Conservation (phyloP, 2,113 vertebrate species). For the Tragelaphus strepsiceros region DNA sequence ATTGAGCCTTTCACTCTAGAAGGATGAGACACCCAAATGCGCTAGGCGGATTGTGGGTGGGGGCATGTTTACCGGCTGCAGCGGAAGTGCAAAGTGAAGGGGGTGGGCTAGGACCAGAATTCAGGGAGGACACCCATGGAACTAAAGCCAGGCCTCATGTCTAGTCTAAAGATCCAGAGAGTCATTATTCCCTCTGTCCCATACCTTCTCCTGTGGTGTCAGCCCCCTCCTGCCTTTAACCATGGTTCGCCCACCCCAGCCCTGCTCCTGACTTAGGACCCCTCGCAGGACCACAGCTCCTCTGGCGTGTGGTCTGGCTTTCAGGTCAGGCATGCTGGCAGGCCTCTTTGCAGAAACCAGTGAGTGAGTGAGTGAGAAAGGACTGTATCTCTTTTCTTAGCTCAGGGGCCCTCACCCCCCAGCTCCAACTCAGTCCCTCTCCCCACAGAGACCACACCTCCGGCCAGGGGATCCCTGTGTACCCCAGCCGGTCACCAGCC, state of each 20-base stretch:
- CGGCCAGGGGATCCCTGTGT: background rate
- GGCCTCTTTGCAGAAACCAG: background rate
- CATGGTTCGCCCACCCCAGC: background rate
- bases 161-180: background rate
- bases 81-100: background rate
- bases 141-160: background rate
- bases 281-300: background rate
- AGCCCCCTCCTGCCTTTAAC: background rate
- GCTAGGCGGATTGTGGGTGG: background rate
- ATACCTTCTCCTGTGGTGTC: background rate
- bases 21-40: background rate
- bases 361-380: background rate
- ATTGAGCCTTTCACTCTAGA: background rate
- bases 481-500: background rate
- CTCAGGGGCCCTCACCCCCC: background rate
- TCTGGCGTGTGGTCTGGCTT: background rate
- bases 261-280: background rate
- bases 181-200: no score
- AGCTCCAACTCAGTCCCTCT: background rate
- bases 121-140: background rate
- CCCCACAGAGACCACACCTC: constrained; percentile 43
- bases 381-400: constrained; percentile 14
- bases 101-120: background rate
- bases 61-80: background rate
- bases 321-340: background rate